Base-by-base conservation (phyloP, 1,140 invertebrate species). In the Drosophila oshimai region DNA sequence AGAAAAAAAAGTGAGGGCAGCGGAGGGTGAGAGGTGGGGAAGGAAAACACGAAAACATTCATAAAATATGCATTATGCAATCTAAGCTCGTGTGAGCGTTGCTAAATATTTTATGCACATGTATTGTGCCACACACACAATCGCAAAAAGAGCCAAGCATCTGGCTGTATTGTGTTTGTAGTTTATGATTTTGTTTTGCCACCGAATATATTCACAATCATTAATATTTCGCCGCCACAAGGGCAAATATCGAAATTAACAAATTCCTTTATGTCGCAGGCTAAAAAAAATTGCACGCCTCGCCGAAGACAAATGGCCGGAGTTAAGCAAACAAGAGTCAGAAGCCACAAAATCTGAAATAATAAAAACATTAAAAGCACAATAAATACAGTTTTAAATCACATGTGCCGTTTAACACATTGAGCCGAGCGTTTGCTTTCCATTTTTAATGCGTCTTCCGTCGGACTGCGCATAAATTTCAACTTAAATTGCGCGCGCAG, bases 41-140 rank as follows among this genome's bases (percentile, higher is more conserved):
- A 50, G 28, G 36, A 54, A 26, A 58, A 28, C 61, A 68, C 58
- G 70, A 77, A 73, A 87, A 87, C 83, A 87, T 76, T 87, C 74
- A 89, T 89, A 65, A 89, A 89, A 89, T 87, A 90, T 90, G 89
- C 74, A 90, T 90, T 86, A 86, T 86, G 84, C 84, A 90, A 90
- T 90, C 89, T 90, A 90, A 90, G 84, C 88, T 89, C 89, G 89
- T 90, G 89, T 90, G 88, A 90, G 88, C 80, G 71, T 70, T 87
- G 75, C 69, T 89, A 81, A 89, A 90, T 90, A 88, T 88, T 90
- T 89, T 67, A 84, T 84, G 65, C 60, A 69, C 73, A 75, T 87
- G 71, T 86, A 80, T 84, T 86, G 79, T 86, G 47, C 47, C 51
- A 62, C 69, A 68, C 69, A 68, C 61, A 70, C 29, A 61, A 51